Conservation (phyloP, 2,888 invertebrate genomes). For the Quadroppia sp. region DNA sequence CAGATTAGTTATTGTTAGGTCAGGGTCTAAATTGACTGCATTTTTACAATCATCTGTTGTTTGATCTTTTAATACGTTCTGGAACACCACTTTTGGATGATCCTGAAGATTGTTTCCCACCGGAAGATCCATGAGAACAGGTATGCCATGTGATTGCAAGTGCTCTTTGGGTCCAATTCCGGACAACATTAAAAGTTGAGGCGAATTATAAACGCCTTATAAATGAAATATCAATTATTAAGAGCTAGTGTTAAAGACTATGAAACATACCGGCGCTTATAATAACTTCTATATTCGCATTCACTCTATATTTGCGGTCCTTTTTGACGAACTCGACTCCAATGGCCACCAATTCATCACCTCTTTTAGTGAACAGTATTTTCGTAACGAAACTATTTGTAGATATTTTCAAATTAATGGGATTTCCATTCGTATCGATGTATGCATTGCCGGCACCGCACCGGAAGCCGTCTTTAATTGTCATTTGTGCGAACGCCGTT, state of each 20-base stretch:
- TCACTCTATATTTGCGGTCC: constrained; percentile 65
- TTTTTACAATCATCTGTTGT: not conserved
- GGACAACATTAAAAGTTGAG: constrained; percentile 87
- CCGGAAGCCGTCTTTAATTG: not conserved
- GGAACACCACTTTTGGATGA: not conserved
- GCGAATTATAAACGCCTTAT: constrained; percentile 58
- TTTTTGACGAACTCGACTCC: constrained; percentile 75
- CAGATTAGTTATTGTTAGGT: not conserved
- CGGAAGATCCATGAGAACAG: constrained; percentile 14
- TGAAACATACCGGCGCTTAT: constrained; percentile 73
- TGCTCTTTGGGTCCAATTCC: constrained; percentile 69
- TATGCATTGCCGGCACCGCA: not conserved
- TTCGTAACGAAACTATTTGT: not conserved
- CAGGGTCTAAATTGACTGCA: no score
- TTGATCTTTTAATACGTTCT: not conserved
- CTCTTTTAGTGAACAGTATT: constrained; percentile 56
- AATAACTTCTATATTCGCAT: constrained; percentile 79
- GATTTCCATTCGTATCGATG: not conserved
- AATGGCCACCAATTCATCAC: constrained; percentile 61
- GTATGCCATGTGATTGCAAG: constrained; percentile 59
- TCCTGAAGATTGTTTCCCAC: constrained; percentile 40
- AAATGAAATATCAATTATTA: not conserved
- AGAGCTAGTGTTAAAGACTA: constrained; percentile 59
- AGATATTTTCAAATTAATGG: not conserved
- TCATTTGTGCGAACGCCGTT: not conserved